Evolutionary conservation across 2,797 vertebrate genomes (phyloP), one percentile per base, ranked within the genome.

Genomic region (Discoglossus pictus): DNA sequence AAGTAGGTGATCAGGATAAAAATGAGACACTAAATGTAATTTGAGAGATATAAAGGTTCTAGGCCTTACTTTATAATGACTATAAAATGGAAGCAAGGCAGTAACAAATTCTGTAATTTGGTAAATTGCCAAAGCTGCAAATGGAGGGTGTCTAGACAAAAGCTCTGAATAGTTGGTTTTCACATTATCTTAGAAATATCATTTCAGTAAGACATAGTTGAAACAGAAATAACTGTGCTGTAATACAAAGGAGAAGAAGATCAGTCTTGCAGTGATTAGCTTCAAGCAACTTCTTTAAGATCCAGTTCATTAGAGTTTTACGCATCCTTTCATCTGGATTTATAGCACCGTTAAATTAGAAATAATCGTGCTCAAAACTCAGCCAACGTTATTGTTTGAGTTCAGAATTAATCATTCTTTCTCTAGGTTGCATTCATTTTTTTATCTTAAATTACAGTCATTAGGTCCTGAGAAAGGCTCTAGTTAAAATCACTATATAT

Each of bases 271-370:
- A 23, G 47, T 50, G 54, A 59, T 68, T 68, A 68, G 36, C 38
- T 68, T 23, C 36, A 8, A 59, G 55, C 65, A 13, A 60, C 55
- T 42, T 59, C 65, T 60, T 60, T 48, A 23, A 52, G 65, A 42
- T 59, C 36, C 46, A 59, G 54, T 60, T 68, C 65, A 68, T 68
- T 68, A 68, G 65, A 59, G 46, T 68, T 59, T 60, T 60, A 43
- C 34, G n/a, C 46, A 50, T 24, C 55, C 46, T 68, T 68, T 68
- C 46, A 68, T 68, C 46, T 68, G 58, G 55, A 68, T 68, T 68
- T 60, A 68, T 68, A 34, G 55, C 24, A 10, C 36, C 36, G 46
- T 50, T 60, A 68, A 51, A 51, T 68, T 42, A 60, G 46, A 46
- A 60, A 68, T 68, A 68, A 60, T 68, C 38, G 23, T 16, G 34